Evolutionary conservation across 2,888 invertebrate species (phyloP), one percentile per base, ranked within the genome.

Genomic region (Carcina quercana): DNA sequence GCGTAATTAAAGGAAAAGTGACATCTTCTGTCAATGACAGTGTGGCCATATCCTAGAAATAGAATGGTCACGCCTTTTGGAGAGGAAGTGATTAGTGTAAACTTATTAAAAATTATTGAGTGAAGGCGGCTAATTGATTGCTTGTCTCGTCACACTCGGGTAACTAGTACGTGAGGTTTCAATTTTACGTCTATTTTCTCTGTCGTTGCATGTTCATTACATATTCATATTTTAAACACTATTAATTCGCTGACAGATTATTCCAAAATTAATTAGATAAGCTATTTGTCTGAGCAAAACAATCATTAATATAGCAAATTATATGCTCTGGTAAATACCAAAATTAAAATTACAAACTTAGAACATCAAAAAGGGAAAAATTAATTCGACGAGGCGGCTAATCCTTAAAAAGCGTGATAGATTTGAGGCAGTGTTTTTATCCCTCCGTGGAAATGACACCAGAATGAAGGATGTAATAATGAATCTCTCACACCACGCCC

Each of bases 91-190:
- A 82, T 83, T 82, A 82, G 82, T 78, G 63, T 64, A 57, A 69
- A 75, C 68, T 80, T 82, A 76, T 80, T 82, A 82, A 79, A 80
- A 79, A 82, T 78, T 80, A 82, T 68, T 78, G 76, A 82, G 80
- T 76, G 82, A 82, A 73, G 79, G 70, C 68, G 46, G 59, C 54
- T 80, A 79, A 82, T 82, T 79, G 75, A 79, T 76, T 62, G 61
- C 53, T 62, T 57, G 53, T 58, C 60, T 45, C 54, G 56, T 59
- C 56, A 63, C 56, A 57, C 55, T 50, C 43, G 45, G 45, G 30
- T 43, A 45, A 45, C 43, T 37, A 33, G 37, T 32, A 38, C 37
- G 35, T 34, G 37, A 43, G 28, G 34, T 42, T 43, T 45, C 40
- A n/a, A 52, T 48, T 54, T 59, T 47, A 46, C 38, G 33, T 50